A percentile compares a stretch with the other conserved stretches of the same genome.
phyloP scores from a whole-genome alignment of 2,797 vertebrate genomes.

The Momotus momota region DNA sequence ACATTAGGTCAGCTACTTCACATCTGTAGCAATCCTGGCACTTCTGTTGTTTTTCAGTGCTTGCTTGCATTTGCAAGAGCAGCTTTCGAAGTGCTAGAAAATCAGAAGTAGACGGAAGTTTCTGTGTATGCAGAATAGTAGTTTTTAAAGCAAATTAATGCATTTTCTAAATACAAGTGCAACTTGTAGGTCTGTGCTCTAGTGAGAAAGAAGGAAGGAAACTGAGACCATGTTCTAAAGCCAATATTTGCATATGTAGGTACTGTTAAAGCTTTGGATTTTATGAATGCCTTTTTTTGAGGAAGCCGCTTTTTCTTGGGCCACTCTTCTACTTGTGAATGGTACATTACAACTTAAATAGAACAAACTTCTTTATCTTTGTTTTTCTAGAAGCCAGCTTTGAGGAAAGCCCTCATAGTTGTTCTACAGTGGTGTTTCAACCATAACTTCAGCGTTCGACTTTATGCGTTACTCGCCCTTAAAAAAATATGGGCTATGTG shows the following conservation, averaged over 20 bases:
- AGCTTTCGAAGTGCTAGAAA: not conserved
- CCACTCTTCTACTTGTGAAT: not conserved
- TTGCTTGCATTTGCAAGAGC: not conserved
- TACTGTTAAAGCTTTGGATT: not conserved
- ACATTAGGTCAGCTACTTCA: not conserved
- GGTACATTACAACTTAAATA: not conserved
- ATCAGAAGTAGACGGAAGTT: not conserved
- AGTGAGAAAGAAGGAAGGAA: not conserved
- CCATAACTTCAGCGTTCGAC: constrained; percentile 93
- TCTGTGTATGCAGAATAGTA: not conserved
- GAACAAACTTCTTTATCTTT: not conserved
- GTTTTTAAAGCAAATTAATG: not conserved
- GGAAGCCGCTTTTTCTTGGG: not conserved
- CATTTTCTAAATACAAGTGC: not conserved
- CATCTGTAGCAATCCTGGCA: not conserved
- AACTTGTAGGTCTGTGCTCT: not conserved
- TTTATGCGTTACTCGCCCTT: constrained; percentile 92
- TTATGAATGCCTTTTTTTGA: not conserved
- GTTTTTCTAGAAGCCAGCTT: constrained; percentile 56
- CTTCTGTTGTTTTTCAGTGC: not conserved
- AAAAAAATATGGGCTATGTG: constrained; percentile 90
- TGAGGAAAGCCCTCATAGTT: constrained; percentile 85
- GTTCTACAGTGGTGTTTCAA: constrained; percentile 92
- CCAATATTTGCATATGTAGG: not conserved
- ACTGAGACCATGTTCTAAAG: not conserved